phyloP scores from a whole-genome alignment of 2,888 invertebrate genomes.

The Electrophaes corylata region DNA sequence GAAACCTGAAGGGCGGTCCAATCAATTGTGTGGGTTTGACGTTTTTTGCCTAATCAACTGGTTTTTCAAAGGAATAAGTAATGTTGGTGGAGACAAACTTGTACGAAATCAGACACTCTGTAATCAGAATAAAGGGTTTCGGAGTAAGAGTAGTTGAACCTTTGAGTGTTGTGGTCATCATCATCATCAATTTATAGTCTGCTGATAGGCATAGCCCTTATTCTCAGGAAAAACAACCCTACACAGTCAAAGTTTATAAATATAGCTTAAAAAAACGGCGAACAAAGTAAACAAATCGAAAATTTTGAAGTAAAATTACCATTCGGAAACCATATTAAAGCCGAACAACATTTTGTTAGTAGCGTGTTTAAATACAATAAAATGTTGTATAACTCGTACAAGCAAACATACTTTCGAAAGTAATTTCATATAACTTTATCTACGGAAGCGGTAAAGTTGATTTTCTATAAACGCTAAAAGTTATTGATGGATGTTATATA shows the following conservation, averaged over 20 bases:
- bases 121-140: slow-evolving; percentile 10
- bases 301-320: neutral
- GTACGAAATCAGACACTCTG: neutral
- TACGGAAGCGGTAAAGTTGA: neutral
- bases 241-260: no score
- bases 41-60: slow-evolving; percentile 32
- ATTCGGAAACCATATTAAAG: neutral
- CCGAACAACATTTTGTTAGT: slow-evolving; percentile 2
- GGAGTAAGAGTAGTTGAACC: neutral
- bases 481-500: no score
- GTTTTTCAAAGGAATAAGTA: slow-evolving; percentile 16
- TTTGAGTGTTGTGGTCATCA: neutral
- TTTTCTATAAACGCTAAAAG: no score
- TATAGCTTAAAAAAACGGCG: no score
- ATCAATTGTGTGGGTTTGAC: slow-evolving; percentile 32
- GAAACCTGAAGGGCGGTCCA: slow-evolving; percentile 29
- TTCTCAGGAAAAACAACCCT: no score
- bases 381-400: slow-evolving; percentile 3
- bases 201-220: no score
- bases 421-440: slow-evolving; percentile 12
- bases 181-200: no score
- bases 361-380: slow-evolving; percentile 15
- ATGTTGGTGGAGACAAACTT: slow-evolving; percentile 14
- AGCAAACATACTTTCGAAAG: slow-evolving; percentile 13
- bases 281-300: neutral